Conservation (phyloP, 2,797 vertebrate genomes). For the Ctenochaetus hawaiiensis region DNA sequence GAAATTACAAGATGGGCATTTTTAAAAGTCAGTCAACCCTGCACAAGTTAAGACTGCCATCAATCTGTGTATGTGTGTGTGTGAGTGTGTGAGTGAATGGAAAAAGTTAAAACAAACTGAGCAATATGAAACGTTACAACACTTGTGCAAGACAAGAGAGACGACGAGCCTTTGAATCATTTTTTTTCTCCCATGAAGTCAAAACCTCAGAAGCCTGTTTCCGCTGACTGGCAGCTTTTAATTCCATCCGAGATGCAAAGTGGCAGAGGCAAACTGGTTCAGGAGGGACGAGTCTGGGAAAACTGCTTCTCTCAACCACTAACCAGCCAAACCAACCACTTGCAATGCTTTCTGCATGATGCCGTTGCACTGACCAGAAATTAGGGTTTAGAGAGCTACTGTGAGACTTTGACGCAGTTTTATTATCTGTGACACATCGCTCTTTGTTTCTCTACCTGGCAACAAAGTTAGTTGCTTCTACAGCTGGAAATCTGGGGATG, state of each 20-base stretch:
- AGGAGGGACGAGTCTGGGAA: constrained; percentile 69
- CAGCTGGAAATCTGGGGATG: constrained; percentile 70
- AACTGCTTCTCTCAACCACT: constrained; percentile 62
- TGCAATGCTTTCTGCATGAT: constrained; percentile 71
- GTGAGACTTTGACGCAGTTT: constrained; percentile 62
- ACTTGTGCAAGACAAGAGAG: constrained; percentile 58
- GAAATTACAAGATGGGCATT: constrained; percentile 58
- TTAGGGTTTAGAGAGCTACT: constrained; percentile 56
- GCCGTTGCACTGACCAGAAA: constrained; percentile 68
- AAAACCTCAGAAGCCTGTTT: constrained; percentile 78
- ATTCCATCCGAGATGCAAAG: constrained; percentile 68
- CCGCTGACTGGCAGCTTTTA: constrained; percentile 80
- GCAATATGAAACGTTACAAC: constrained; percentile 42
- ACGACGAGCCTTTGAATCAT: constrained; percentile 59
- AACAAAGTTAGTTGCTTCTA: constrained; percentile 56
- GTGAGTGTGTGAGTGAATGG: constrained; percentile 37
- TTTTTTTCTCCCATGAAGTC: constrained; percentile 75
- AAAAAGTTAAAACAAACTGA: constrained; percentile 51
- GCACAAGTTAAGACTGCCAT: constrained; percentile 13
- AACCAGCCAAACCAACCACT: constrained; percentile 62
- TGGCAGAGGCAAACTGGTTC: constrained; percentile 55
- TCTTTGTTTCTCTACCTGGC: constrained; percentile 55
- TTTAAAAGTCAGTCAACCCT: constrained; percentile 27
- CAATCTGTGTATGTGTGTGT: constrained; percentile 31
- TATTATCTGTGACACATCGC: constrained; percentile 67